A percentile compares a stretch with the other conserved stretches of the same genome.
These are phyloP conservation scores for Albula goreensis DNA, from an alignment of 2,113 vertebrate species.

Conservation along the genomic window DNA sequence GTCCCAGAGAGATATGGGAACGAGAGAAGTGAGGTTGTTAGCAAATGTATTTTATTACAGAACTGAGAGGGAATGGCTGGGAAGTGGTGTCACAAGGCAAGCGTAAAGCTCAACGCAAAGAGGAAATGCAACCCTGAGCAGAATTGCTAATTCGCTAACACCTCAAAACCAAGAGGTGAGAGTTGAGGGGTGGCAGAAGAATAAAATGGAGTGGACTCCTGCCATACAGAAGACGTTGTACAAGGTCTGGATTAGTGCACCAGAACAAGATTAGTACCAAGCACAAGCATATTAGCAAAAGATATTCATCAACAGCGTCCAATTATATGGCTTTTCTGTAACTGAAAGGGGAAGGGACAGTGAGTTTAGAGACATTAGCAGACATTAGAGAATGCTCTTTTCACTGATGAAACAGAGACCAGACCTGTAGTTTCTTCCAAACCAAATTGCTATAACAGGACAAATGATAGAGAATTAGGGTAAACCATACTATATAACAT, in stretches of 20 bases:
- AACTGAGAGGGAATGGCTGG: slow-evolving; percentile 37
- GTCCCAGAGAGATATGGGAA: slow-evolving; percentile 24
- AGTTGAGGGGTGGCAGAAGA: not conserved
- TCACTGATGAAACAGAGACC: not conserved
- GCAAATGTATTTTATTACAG: slow-evolving; percentile 42
- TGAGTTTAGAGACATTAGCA: slow-evolving; percentile 8
- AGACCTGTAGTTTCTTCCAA: not conserved
- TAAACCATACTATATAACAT: not conserved
- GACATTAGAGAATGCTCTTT: not conserved
- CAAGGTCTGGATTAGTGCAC: too few relatives aligned
- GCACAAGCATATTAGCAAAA: not conserved
- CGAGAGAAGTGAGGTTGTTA: slow-evolving; percentile 45
- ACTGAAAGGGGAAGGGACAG: not conserved
- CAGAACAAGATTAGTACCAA: not conserved
- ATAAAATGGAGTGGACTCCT: not conserved
- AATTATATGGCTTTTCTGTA: not conserved
- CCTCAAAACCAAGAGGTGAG: not conserved
- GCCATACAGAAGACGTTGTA: too few relatives aligned
- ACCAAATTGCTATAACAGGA: too few relatives aligned
- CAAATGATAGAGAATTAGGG: not conserved
- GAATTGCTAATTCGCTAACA: not conserved
- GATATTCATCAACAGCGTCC: not conserved
- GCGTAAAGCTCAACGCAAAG: slow-evolving; percentile 4
- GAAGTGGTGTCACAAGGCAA: slow-evolving; percentile 35
- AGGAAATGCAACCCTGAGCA: not conserved